Evolutionary conservation across 2,888 invertebrate genomes (phyloP), one percentile per base, ranked within the genome.

Genomic region (Drosophila subquinaria): DNA sequence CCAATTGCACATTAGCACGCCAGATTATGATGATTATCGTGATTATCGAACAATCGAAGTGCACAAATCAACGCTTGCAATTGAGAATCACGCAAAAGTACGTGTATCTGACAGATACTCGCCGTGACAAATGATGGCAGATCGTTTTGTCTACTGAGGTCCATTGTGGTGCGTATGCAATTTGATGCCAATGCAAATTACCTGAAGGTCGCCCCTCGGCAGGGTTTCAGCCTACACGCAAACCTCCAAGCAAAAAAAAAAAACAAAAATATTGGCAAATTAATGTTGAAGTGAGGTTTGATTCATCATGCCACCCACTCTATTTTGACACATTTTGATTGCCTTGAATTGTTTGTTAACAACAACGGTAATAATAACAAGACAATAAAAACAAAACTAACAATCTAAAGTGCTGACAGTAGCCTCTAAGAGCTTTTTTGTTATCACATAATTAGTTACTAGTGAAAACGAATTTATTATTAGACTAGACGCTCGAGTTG

Each of bases 61-160:
- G 55, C 47, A 62, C 35, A 57, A 61, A 72, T 69, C 67, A 33
- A 43, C 40, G 57, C 30, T 43, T 15, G 40, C 57, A 68, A 67
- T 69, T 64, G 67, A 69, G 57, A 63, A 57, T 47, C 88, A 85
- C 74, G 83, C 88, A 74, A 88, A 52, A 61, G n/a, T 27, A 57
- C 53, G 51, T 56, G 62, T 45, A 70, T 53, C 63, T 73, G 62
- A 60, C 73, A 71, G 64, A 79, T 76, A 60, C 52, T 23, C 55
- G 27, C 51, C 52, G 48, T 70, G 79, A 75, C 79, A 77, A 77
- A 70, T 70, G 67, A 68, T 68, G 47, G 51, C 43, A 61, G 60
- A 61, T 50, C 20, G 36, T 38, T 23, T 52, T 23, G 35, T 17
- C 23, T 66, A 27, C 23, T 66, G 20, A 52, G 42, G 47, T 55